Conservation (phyloP, 1,140 invertebrate species). For the Zaprionus kolodkinae region DNA sequence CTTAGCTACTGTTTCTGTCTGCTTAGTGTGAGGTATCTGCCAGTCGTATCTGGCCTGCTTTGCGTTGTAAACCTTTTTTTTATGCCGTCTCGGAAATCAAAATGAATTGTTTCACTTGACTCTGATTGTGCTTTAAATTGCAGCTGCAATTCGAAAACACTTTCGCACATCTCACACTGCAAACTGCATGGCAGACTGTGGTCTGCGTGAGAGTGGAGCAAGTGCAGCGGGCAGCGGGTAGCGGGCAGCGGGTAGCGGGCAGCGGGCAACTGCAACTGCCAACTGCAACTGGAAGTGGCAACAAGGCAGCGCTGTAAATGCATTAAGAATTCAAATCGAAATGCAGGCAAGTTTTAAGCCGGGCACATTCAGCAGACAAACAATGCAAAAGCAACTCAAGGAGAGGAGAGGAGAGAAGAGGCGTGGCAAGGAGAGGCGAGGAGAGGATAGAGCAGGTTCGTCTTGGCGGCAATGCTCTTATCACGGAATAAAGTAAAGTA, state of each 20-base stretch:
- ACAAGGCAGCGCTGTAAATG: conserved; percentile 20
- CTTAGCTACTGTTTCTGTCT: background rate
- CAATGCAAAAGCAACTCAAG: conserved; percentile 32
- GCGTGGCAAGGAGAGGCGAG: too few species aligned
- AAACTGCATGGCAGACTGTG: background rate
- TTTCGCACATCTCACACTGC: conserved; percentile 1
- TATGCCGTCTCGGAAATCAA: conserved; percentile 18
- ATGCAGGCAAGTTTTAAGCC: conserved; percentile 61
- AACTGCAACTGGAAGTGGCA: background rate
- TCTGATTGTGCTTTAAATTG: conserved; percentile 21
- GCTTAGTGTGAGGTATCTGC: background rate
- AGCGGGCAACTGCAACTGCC: too few species aligned
- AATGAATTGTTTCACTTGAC: conserved; percentile 32
- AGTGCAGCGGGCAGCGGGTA: background rate
- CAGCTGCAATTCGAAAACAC: background rate
- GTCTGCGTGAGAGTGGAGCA: conserved; percentile 5
- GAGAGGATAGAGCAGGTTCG: too few species aligned
- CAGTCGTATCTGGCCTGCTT: background rate
- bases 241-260: background rate
- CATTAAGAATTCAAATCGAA: conserved; percentile 62
- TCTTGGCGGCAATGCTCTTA: conserved; percentile 54
- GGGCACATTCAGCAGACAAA: conserved; percentile 56
- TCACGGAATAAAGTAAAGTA: conserved; percentile 60
- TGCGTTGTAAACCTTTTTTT: background rate
- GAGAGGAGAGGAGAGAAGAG: too few species aligned